Evolutionary conservation across 35 echinoderm and acorn worm genomes (phyloP), one percentile per base, ranked within the genome.

Genomic region (Nesometra sesokonis): DNA sequence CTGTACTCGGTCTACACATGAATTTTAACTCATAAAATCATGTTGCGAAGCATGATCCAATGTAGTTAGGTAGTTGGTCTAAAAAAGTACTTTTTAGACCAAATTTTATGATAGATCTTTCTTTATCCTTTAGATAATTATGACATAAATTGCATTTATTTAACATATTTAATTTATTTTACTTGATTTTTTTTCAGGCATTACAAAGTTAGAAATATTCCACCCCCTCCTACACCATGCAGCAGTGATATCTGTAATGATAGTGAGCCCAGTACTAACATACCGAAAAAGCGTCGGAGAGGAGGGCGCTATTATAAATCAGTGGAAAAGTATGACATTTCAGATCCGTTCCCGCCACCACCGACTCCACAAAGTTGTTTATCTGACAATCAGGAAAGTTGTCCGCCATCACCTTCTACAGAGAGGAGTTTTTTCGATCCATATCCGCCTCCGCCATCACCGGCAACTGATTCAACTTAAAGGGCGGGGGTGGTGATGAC

Each of bases 241-340:
- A 94, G 92, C 46, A 93, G 92, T 35, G 95, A 97, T 52, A 78
- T 97, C n/a, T 97, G 95, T 57, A 92, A 97, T 37, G 95, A 97
- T 86, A 93, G 91, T 34, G 95, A 94, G 34, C 86, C 95, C 17
- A 89, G 86, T 77, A 77, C 87, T 7, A 86, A 83, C 52, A 19
- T 67, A 27, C 52, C 9, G 1, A 67, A 67, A 67, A 67, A 67
- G 52, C 52, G 52, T 67, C 52, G 52, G 0, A 67, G 23, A 67
- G 52, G 52, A 67, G 52, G 52, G 9, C 52, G 52, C 8, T 67
- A 67, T 67, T 67, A 67, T 27, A 67, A 67, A 27, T 67, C 11
- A 2, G 52, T 67, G 31, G 82, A 89, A 31, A 90, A 93, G 36
- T 86, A 93, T 80, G 95, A 93, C 38, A 5, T 67, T 11, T 86